These are phyloP conservation scores for Simalia tracyae DNA, from an alignment of 2,797 vertebrate species.

Conservation along the genomic window DNA sequence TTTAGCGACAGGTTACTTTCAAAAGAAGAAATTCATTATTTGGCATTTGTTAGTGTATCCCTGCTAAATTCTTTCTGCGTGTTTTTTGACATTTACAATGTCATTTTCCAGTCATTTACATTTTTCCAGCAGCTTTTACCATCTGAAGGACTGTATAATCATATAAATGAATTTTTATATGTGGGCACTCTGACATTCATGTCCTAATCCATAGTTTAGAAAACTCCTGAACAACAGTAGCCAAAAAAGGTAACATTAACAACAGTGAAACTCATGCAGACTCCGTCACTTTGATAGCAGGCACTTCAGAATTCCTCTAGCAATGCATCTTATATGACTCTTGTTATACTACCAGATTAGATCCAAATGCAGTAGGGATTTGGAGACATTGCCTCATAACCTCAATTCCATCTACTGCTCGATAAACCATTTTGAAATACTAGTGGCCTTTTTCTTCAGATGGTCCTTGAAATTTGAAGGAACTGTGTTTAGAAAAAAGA, in stretches of 20 bases:
- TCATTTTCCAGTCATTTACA: constrained; percentile 10
- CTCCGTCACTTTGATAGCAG: background rate
- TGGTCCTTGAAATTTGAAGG: background rate
- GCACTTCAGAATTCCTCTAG: background rate
- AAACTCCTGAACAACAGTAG: background rate
- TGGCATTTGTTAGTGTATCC: constrained; percentile 39
- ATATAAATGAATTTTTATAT: constrained; percentile 35
- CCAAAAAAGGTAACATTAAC: background rate
- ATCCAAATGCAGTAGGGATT: background rate
- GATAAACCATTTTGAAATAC: background rate
- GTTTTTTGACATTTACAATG: constrained; percentile 57
- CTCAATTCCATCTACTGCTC: background rate
- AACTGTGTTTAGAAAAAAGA: background rate
- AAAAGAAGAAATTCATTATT: constrained; percentile 24
- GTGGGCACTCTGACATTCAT: constrained; percentile 26
- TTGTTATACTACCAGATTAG: background rate
- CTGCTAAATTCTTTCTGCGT: constrained; percentile 40
- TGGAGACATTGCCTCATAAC: background rate
- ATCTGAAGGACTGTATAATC: background rate
- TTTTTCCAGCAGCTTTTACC: constrained; percentile 20
- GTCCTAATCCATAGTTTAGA: constrained; percentile 20
- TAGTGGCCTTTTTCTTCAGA: background rate
- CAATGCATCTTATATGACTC: too few species aligned
- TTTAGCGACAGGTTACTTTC: constrained; percentile 26
- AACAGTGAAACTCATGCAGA: background rate